Conservation (phyloP, 2,797 vertebrate genomes). For the Pipistrellus nathusii region DNA sequence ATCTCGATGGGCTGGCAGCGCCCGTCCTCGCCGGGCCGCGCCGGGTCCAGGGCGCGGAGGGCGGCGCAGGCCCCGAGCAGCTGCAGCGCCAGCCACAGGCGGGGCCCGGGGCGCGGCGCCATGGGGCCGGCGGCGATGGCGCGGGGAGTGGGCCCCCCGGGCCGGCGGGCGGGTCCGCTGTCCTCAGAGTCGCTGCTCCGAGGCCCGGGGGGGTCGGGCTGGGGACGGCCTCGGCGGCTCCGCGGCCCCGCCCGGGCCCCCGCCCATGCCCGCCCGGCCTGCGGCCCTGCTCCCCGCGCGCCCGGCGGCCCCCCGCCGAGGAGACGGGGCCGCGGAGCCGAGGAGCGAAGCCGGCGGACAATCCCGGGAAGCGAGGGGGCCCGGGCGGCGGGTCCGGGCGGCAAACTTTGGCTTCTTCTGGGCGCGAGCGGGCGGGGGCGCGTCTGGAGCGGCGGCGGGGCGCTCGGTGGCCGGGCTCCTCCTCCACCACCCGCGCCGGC, state of each 20-base stretch:
- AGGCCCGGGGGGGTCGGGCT: background rate
- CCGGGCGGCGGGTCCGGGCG: constrained; percentile 3
- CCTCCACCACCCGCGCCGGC: constrained; percentile 35
- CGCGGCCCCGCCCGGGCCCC: constrained; percentile 57
- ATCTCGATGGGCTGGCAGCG: constrained; percentile 96
- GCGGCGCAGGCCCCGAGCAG: constrained; percentile 86
- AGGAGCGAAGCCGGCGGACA: constrained; percentile 63
- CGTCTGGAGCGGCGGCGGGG: constrained; percentile 22
- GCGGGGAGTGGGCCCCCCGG: background rate
- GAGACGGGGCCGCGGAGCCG: background rate
- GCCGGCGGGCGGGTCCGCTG: background rate
- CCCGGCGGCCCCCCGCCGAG: too few species aligned
- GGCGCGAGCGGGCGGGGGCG: background rate
- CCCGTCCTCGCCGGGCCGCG: constrained; percentile 91
- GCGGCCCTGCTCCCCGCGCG: background rate
- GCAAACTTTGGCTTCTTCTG: constrained; percentile 79
- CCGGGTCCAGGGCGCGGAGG: constrained; percentile 95
- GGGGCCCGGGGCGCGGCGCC: constrained; percentile 64
- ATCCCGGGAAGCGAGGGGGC: constrained; percentile 53
- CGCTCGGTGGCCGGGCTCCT: constrained; percentile 32
- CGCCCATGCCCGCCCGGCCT: constrained; percentile 72
- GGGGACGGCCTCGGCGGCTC: background rate
- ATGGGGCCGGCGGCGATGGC: constrained; percentile 44
- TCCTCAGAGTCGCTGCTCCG: constrained; percentile 54
- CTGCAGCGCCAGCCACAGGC: constrained; percentile 80